Evolutionary conservation across 2,113 vertebrate genomes (phyloP), one percentile per base, ranked within the genome.

Genomic region (Antigone vipio): DNA sequence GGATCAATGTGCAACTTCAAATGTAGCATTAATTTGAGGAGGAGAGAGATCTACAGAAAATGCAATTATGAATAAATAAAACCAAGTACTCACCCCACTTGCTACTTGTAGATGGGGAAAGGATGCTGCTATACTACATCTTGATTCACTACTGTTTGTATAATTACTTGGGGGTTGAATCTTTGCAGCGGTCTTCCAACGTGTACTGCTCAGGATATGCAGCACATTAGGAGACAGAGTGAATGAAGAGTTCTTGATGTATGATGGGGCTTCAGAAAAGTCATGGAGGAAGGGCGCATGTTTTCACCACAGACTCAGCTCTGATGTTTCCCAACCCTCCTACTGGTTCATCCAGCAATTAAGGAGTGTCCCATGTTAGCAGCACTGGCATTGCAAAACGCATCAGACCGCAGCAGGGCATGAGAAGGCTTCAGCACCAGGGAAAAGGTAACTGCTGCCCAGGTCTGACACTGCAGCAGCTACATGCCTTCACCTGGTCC

Each of bases 11-110:
- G 8, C 35, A 89, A 85, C 16, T 76, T 91, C 69, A 82, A 91
- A 83, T 20, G 19, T 2, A 67, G 21, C 63, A 93, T 53, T 66
- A 82, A n/a, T 44, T 5, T 1, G 0, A 73, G 42, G 34, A 77
- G 40, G 42, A 60, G 29, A 92, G 24, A 86, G 49, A 79, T 52
- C 38, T 44, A 75, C 87, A 85, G n/a, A 27, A 69, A 89, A 76
- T 27, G 7, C 26, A 91, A 82, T 60, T 34, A 72, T 14, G 18
- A 79, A 89, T 66, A 95, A 93, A 85, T 63, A 95, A 91, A 95
- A 73, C 4, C 6, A 89, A 69, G 19, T 14, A 79, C 22, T 50
- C 17, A 38, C 7, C 8, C 11, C 40, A 55, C 15, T 59, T 90
- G 23, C 29, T 75, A 44, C 53, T 56, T 76, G 35, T 13, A 44